phyloP scores from a whole-genome alignment of 2,113 vertebrate species.

The Carassius carassius region DNA sequence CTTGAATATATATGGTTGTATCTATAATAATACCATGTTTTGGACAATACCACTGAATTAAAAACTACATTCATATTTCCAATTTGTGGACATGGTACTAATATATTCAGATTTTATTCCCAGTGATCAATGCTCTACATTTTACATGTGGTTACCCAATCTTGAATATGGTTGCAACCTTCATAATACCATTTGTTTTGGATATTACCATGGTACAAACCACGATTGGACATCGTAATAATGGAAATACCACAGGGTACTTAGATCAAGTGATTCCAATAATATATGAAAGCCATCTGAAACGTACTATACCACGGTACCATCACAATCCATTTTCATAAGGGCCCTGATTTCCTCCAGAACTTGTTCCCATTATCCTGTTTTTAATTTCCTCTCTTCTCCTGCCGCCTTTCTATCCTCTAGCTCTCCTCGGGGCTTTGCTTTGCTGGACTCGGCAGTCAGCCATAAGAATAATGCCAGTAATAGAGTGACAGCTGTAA shows the following conservation, averaged over 20 bases:
- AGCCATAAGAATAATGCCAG: conserved; percentile 44
- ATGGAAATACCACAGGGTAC: neutral
- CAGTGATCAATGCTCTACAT: neutral
- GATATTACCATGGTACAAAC: neutral
- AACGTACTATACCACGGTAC: neutral
- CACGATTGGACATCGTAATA: neutral
- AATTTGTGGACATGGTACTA: neutral
- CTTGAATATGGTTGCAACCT: neutral
- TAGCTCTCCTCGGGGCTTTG: conserved; percentile 2
- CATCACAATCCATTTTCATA: neutral
- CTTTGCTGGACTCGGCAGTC: conserved; percentile 37
- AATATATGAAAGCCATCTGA: conserved; percentile 15
- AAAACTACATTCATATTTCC: neutral
- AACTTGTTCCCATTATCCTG: neutral
- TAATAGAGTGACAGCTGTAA: conserved; percentile 57
- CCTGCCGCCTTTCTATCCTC: conserved; percentile 29
- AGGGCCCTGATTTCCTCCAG: conserved; percentile 3
- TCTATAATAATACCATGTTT: neutral
- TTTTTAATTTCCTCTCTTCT: conserved; percentile 5
- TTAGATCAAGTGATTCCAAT: conserved; percentile 2
- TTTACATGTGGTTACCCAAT: neutral
- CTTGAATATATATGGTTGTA: neutral
- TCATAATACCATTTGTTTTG: neutral
- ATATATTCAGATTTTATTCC: neutral
- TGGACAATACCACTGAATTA: neutral